phyloP scores from a whole-genome alignment of 2,888 invertebrate species.

The Drosophila pseudotakahashii region DNA sequence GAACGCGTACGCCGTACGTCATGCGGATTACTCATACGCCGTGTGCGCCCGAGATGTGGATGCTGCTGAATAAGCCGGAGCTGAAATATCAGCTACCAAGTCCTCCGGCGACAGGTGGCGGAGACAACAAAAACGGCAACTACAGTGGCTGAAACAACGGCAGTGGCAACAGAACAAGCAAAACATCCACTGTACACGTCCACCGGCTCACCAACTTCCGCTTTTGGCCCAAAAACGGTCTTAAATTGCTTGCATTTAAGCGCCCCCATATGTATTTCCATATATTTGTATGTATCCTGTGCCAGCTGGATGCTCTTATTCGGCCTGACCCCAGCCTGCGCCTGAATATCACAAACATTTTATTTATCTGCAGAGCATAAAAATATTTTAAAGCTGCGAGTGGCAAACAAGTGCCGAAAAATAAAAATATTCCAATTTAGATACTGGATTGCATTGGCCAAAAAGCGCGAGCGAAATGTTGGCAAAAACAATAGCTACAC shows the following conservation, averaged over 20 bases:
- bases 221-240: slow-evolving; percentile 30
- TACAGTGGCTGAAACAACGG: slow-evolving; percentile 27
- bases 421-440: slow-evolving; percentile 13
- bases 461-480: slow-evolving; percentile 1
- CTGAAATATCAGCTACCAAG: slow-evolving; percentile 63
- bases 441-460: slow-evolving; percentile 1
- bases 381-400: slow-evolving; percentile 32
- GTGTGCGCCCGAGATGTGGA: slow-evolving; percentile 19
- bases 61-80: slow-evolving; percentile 30
- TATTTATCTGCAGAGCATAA: slow-evolving; percentile 63
- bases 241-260: slow-evolving; percentile 57
- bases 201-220: slow-evolving; percentile 28
- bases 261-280: neutral
- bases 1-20: slow-evolving; percentile 31
- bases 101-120: slow-evolving; percentile 70
- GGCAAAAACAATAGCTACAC: slow-evolving; percentile 17
- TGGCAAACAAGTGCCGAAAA: slow-evolving; percentile 26
- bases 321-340: slow-evolving; percentile 8
- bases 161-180: slow-evolving; percentile 17
- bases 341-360: slow-evolving; percentile 31
- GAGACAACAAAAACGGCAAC: slow-evolving; percentile 28
- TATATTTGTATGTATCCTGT: neutral
- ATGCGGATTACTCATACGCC: slow-evolving; percentile 59
- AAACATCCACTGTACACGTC: slow-evolving; percentile 6
- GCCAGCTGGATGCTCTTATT: slow-evolving; percentile 19